phyloP scores from a whole-genome alignment of 2,888 invertebrate genomes.

The Cactoblastis cactorum region DNA sequence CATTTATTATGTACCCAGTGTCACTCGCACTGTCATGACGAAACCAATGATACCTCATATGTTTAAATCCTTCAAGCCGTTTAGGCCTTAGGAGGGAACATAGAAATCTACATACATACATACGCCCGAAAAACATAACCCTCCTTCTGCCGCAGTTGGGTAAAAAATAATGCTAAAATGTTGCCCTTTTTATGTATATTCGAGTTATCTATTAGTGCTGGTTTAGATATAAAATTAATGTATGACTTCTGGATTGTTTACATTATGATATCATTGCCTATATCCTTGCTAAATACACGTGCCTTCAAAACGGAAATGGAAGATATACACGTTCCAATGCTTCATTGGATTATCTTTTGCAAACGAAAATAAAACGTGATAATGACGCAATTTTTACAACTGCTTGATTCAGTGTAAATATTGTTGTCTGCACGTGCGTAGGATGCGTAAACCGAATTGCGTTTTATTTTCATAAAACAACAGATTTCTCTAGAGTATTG shows the following conservation, averaged over 20 bases:
- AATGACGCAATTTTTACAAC: background rate
- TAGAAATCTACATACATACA: no score
- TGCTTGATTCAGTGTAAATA: background rate
- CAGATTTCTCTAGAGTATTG: background rate
- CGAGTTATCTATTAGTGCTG: no score
- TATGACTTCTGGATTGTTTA: background rate
- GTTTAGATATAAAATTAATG: background rate
- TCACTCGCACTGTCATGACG: no score
- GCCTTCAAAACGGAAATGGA: background rate
- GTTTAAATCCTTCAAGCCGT: no score
- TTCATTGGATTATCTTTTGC: constrained; percentile 1
- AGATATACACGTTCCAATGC: background rate
- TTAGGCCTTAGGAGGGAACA: no score
- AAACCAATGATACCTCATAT: no score
- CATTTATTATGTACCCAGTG: no score
- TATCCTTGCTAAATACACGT: background rate
- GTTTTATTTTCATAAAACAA: constrained; percentile 11
- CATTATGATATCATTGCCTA: background rate
- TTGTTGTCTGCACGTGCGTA: background rate
- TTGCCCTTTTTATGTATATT: no score
- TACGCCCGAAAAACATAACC: no score
- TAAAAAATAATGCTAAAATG: no score
- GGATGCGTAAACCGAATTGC: background rate
- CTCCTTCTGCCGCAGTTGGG: no score
- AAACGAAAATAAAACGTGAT: constrained; percentile 3